Base-by-base conservation (phyloP, 2,113 vertebrate species). In the Chaetodon trifascialis region DNA sequence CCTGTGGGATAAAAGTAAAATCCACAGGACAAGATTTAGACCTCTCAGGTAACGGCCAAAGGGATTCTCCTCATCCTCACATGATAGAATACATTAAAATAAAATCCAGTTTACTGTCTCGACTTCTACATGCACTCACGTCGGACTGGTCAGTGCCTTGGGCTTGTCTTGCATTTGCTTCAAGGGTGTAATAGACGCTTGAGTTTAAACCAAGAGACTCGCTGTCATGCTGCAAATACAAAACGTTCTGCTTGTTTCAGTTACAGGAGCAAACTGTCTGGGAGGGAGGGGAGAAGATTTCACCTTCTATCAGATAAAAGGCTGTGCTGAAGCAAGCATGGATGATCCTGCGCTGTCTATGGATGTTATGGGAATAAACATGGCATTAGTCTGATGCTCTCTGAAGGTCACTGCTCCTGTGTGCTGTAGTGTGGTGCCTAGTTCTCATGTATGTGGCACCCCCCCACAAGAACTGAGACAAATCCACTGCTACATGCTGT, bases 211-310 rank as follows among this genome's bases (percentile, higher is more conserved):
- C 77, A 5, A 87, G 59, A 4, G 23, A 86, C 49, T 90, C 71
- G 42, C 42, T 87, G 90, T 91, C 83, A 47, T 75, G 81, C 78
- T 91, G 90, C 11, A 76, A 90, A 90, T 85, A 92, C 68, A 89
- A 86, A 88, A 86, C 17, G 70, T 69, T 63, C 79, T 83, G 40
- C 38, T 68, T 67, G 74, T 76, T 89, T 88, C 36, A 84, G 89
- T 84, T 70, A 44, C 21, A 74, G 60, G 38, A n/a, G 17, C 69
- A 47, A 64, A 46, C 30, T 47, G 44, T 71, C 60, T 82, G 82
- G 42, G 62, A 69, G 76, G 70, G 19, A 4, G 23, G 34, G n/a
- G 0, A 1, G 23, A 36, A 40, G 44, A 63, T 62, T 59, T 65
- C 12, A 58, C 73, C 52, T 67, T 38, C 23, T 12, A 47, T 69